Percentiles rank a stretch among this genome's conserved stretches.
Evolutionary conservation across 1,140 invertebrate genomes (phyloP).

Genomic region (Andrena cerasifolii): DNA sequence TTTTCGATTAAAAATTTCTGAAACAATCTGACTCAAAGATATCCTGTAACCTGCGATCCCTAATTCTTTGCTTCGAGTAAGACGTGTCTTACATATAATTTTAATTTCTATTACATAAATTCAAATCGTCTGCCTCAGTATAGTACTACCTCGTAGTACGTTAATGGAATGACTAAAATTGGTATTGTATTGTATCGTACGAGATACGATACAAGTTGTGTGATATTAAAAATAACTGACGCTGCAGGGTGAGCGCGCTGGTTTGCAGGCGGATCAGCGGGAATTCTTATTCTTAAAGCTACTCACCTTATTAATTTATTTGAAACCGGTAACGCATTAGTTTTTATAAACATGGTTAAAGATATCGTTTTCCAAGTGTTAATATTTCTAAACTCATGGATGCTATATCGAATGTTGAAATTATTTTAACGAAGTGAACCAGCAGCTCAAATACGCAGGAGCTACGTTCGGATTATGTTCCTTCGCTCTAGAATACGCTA

Average conservation of each 20-base stretch:
- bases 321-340: background rate
- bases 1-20: background rate
- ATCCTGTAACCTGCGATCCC: conserved; percentile 20
- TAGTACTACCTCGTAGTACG: conserved; percentile 33
- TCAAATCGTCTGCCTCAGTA: conserved; percentile 20
- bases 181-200: conserved; percentile 46
- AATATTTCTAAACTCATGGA: background rate
- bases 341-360: background rate
- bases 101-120: conserved; percentile 19
- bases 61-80: conserved; percentile 32
- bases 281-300: background rate
- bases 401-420: background rate
- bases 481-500: background rate
- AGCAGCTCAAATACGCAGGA: conserved; percentile 47
- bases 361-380: background rate
- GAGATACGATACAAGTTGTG: conserved; percentile 54
- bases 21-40: conserved; percentile 20
- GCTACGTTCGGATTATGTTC: conserved; percentile 61
- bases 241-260: conserved; percentile 52
- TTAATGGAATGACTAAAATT: conserved; percentile 32
- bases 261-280: conserved; percentile 65
- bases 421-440: conserved; percentile 34
- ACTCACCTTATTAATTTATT: conserved; percentile 7
- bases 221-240: conserved; percentile 62
- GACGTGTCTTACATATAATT: conserved; percentile 8